Evolutionary conservation across 2,113 vertebrate genomes (phyloP).

Genomic region (Corvus hawaiiensis): DNA sequence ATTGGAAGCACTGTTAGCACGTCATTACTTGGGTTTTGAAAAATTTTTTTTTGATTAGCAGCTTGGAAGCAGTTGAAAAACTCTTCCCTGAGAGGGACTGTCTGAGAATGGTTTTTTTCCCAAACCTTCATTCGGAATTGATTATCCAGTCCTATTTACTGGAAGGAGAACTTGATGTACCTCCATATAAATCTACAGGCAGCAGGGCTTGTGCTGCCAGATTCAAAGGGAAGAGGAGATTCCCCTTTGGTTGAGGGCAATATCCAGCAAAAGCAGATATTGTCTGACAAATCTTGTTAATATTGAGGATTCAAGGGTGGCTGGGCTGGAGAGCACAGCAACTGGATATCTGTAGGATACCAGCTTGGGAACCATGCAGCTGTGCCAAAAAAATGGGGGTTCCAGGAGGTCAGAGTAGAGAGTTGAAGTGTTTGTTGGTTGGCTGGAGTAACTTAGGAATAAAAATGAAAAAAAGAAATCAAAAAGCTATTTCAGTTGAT

Average conservation of each 20-base stretch:
- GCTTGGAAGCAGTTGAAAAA: slow-evolving; percentile 1
- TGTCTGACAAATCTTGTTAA: neutral
- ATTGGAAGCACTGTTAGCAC: neutral
- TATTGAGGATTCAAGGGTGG: neutral
- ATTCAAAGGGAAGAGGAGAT: neutral
- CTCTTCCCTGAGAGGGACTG: neutral
- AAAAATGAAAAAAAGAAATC: neutral
- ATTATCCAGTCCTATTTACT: neutral
- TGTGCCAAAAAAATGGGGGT: neutral
- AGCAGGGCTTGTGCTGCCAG: neutral
- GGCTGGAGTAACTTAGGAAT: neutral
- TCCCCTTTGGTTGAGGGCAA: neutral
- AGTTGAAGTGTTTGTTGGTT: neutral
- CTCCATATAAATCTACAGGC: neutral
- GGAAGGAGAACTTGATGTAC: slow-evolving; percentile 16
- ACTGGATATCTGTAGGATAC: neutral
- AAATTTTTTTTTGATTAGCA: neutral
- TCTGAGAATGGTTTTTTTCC: neutral
- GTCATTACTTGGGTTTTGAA: neutral
- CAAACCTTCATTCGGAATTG: neutral
- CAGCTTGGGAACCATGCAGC: neutral
- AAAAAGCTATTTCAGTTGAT: neutral
- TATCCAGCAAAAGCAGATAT: neutral
- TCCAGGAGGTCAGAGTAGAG: neutral
- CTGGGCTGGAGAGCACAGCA: neutral